Conservation (phyloP, 1,140 invertebrate genomes). For the Hycleus phaleratus region DNA sequence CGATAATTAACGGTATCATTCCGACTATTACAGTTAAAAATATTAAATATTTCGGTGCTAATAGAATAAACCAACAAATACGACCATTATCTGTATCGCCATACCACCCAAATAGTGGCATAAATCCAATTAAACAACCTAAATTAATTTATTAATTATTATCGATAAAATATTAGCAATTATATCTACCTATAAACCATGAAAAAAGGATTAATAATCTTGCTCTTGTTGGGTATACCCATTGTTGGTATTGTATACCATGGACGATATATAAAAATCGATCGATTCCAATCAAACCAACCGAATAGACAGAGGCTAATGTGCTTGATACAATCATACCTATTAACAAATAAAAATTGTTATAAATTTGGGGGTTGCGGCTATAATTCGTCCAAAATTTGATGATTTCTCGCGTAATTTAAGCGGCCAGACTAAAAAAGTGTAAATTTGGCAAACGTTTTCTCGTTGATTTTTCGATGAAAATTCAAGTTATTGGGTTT, state of each 20-base stretch:
- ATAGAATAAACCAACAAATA: constrained; percentile 46
- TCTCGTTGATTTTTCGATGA: too few species aligned
- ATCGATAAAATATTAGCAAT: neutral
- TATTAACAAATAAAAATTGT: constrained; percentile 17
- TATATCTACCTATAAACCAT: constrained; percentile 46
- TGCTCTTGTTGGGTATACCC: constrained; percentile 46
- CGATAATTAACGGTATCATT: constrained; percentile 45
- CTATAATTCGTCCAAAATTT: too few species aligned
- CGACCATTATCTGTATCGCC: constrained; percentile 41
- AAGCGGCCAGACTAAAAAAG: too few species aligned
- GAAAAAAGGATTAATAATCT: constrained; percentile 44
- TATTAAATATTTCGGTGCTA: constrained; percentile 45
- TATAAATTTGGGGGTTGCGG: too few species aligned
- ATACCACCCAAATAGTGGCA: constrained; percentile 48
- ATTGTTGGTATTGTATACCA: constrained; percentile 48
- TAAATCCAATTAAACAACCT: constrained; percentile 48
- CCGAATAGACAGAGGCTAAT: constrained; percentile 50
- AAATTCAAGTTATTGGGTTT: too few species aligned
- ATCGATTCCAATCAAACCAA: constrained; percentile 50
- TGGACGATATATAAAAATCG: constrained; percentile 51
- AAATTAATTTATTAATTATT: constrained; percentile 21
- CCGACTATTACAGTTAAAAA: constrained; percentile 46
- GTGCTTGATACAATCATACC: constrained; percentile 50
- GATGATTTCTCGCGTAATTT: too few species aligned
- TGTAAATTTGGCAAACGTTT: too few species aligned